Evolutionary conservation across 1,140 invertebrate genomes (phyloP).

Genomic region (Nasonia giraulti): DNA sequence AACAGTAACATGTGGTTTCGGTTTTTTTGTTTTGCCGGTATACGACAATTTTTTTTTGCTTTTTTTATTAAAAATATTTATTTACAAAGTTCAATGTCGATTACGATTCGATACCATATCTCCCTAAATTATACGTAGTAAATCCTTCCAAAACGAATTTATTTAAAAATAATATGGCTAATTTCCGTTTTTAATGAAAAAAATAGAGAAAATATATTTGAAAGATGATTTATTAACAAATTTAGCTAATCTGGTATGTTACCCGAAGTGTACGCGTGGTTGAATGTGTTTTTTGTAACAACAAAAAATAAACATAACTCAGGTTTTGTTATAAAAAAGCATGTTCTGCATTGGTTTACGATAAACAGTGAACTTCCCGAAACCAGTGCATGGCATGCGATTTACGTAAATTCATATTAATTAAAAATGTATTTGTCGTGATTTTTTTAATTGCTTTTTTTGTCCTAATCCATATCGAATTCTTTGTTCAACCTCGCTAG

Average conservation of each 20-base stretch:
- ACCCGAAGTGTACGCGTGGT: not conserved
- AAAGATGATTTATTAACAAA: slow-evolving; percentile 13
- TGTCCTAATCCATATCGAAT: slow-evolving; percentile 75
- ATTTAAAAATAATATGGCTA: slow-evolving; percentile 45
- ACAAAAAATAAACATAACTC: slow-evolving; percentile 38
- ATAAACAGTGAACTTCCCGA: slow-evolving; percentile 44
- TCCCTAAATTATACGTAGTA: slow-evolving; percentile 45
- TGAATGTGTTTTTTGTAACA: slow-evolving; percentile 17
- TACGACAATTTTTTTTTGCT: slow-evolving; percentile 44
- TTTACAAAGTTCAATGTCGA: slow-evolving; percentile 50
- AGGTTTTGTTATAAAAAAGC: slow-evolving; percentile 42
- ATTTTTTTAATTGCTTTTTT: slow-evolving; percentile 46
- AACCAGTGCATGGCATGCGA: slow-evolving; percentile 43
- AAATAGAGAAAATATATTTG: slow-evolving; percentile 1
- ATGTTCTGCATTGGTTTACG: slow-evolving; percentile 37
- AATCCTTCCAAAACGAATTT: slow-evolving; percentile 43
- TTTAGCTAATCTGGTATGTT: slow-evolving; percentile 9
- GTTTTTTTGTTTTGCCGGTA: slow-evolving; percentile 41
- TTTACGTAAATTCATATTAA: slow-evolving; percentile 46
- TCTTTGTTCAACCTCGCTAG: slow-evolving; percentile 79
- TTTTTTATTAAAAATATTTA: slow-evolving; percentile 54
- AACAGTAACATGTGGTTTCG: not conserved
- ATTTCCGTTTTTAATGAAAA: not conserved
- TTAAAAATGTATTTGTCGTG: slow-evolving; percentile 35
- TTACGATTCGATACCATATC: slow-evolving; percentile 41